These are phyloP conservation scores for Clarias batrachus DNA, from an alignment of 2,113 vertebrate species.

Conservation along the genomic window DNA sequence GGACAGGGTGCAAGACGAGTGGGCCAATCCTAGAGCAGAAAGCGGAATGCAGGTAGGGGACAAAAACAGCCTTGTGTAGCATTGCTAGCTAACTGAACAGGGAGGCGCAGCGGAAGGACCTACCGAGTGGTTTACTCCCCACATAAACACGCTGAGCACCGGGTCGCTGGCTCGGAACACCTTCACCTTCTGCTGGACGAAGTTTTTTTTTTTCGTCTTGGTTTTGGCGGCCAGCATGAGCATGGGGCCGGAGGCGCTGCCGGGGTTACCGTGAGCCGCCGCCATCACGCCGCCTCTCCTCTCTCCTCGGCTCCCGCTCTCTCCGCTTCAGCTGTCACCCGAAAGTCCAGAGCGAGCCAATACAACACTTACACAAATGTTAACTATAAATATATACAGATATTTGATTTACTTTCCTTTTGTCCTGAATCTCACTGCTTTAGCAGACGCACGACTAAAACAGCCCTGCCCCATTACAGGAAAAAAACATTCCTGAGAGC, in stretches of 20 bases:
- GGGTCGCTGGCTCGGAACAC: constrained; percentile 89
- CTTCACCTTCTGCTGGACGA: constrained; percentile 93
- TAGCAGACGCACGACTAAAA: constrained; percentile 5
- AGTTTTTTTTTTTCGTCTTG: constrained; percentile 94
- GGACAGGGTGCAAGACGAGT: background rate
- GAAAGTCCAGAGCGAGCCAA: background rate
- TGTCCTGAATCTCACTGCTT: background rate
- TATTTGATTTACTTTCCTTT: background rate
- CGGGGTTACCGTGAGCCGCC: constrained; percentile 72
- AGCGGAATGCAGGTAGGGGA: background rate
- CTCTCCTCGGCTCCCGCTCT: constrained; percentile 24
- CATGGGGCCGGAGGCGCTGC: constrained; percentile 70
- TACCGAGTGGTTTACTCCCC: constrained; percentile 94
- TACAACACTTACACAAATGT: background rate
- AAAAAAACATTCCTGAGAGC: constrained; percentile 28
- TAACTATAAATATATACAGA: too few relatives aligned
- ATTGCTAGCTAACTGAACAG: constrained; percentile 42
- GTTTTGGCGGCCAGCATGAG: constrained; percentile 79
- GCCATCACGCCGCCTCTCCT: constrained; percentile 66
- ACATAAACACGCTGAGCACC: constrained; percentile 87
- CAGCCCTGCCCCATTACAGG: constrained; percentile 17
- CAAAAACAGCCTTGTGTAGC: background rate
- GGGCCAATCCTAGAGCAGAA: background rate
- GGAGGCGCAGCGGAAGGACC: constrained; percentile 54
- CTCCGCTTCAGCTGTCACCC: constrained; percentile 26